phyloP scores from a whole-genome alignment of 1,140 invertebrate genomes.

The Drosophila santomea region DNA sequence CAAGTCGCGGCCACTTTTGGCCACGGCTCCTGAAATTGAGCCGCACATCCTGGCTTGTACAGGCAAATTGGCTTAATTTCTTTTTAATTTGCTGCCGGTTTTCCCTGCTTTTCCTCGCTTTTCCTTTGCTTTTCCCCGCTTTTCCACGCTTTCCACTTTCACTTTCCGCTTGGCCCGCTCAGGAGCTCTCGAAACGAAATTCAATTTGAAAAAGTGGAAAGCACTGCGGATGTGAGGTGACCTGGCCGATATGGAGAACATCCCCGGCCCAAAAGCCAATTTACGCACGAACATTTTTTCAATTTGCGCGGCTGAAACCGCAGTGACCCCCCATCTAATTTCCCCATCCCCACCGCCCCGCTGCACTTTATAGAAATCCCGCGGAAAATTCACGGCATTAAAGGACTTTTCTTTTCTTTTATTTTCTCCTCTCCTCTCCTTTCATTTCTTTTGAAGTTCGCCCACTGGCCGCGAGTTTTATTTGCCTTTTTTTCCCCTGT shows the following conservation, averaged over 20 bases:
- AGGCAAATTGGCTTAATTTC: slow-evolving; percentile 83
- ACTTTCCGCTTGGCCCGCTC: slow-evolving; percentile 11
- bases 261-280: slow-evolving; percentile 62
- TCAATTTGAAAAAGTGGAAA: slow-evolving; percentile 80
- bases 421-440: slow-evolving; percentile 34
- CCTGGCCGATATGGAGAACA: slow-evolving; percentile 37
- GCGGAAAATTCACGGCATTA: slow-evolving; percentile 81
- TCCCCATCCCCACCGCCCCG: slow-evolving; percentile 1
- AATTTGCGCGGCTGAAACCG: slow-evolving; percentile 69
- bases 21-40: slow-evolving; percentile 48
- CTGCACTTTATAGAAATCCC: slow-evolving; percentile 79
- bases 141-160: slow-evolving; percentile 21
- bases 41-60: slow-evolving; percentile 42
- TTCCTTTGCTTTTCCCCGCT: neutral
- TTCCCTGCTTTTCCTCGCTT: slow-evolving; percentile 2
- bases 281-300: slow-evolving; percentile 82
- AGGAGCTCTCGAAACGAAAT: slow-evolving; percentile 53
- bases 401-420: slow-evolving; percentile 65
- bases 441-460: slow-evolving; percentile 83
- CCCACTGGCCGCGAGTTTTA: slow-evolving; percentile 67
- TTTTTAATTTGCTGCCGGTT: slow-evolving; percentile 80
- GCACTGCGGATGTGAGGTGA: slow-evolving; percentile 59
- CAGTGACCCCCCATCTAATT: slow-evolving; percentile 47
- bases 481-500: slow-evolving; percentile 68
- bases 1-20: slow-evolving; percentile 52